phyloP scores from a whole-genome alignment of 2,888 invertebrate species.

The Pelosia muscerda region DNA sequence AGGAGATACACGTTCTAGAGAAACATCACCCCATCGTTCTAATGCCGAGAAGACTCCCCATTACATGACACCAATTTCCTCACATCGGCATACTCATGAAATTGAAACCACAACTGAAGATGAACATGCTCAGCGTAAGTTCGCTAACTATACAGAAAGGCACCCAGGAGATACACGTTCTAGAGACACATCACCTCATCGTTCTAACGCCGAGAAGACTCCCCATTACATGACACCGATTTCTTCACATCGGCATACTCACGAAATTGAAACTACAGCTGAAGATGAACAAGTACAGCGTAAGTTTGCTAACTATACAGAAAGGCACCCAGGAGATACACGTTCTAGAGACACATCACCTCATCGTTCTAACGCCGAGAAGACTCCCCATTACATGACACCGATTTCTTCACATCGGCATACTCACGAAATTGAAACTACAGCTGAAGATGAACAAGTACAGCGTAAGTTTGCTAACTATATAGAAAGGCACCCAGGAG shows the following conservation, averaged over 20 bases:
- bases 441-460: background rate
- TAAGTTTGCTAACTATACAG: background rate
- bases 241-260: background rate
- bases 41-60: background rate
- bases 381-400: background rate
- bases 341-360: background rate
- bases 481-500: conserved; percentile 4
- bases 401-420: background rate
- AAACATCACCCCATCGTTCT: background rate
- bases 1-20: background rate
- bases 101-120: background rate
- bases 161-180: background rate
- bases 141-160: conserved; percentile 2
- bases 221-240: background rate
- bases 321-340: conserved; percentile 1
- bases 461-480: background rate
- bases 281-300: background rate
- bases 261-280: background rate
- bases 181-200: background rate
- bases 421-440: conserved; percentile 4
- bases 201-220: background rate
- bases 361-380: background rate
- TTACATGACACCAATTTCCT: background rate
- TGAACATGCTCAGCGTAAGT: background rate
- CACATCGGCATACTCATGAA: background rate